These are phyloP conservation scores for Ctenoplectra terminalis DNA, from an alignment of 1,140 invertebrate genomes.

Conservation along the genomic window DNA sequence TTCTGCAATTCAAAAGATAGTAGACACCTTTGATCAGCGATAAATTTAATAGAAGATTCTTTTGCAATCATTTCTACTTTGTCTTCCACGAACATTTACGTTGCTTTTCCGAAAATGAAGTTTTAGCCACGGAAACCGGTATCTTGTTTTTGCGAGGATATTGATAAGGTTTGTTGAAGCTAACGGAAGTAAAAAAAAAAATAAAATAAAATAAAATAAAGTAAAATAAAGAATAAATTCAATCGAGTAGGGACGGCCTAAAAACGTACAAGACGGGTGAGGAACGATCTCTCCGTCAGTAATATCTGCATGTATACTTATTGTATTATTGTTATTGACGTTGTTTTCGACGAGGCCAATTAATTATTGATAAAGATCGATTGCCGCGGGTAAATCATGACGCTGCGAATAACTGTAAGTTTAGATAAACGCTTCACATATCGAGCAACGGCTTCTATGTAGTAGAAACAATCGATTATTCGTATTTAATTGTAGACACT, in stretches of 20 bases:
- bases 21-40: not conserved
- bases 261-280: slow-evolving; percentile 52
- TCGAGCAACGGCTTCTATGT: slow-evolving; percentile 3
- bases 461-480: not conserved
- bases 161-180: slow-evolving; percentile 27
- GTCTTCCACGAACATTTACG: not conserved
- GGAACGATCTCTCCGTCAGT: slow-evolving; percentile 19
- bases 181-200: not conserved
- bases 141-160: not conserved
- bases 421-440: slow-evolving; percentile 22
- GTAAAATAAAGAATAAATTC: slow-evolving; percentile 5
- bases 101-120: not conserved
- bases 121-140: not conserved
- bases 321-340: not conserved
- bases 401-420: not conserved
- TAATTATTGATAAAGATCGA: slow-evolving; percentile 1
- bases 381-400: too few relatives aligned
- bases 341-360: not conserved
- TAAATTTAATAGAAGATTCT: not conserved
- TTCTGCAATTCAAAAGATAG: not conserved
- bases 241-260: slow-evolving; percentile 72
- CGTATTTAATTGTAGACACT: slow-evolving; percentile 1
- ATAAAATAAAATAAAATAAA: not conserved
- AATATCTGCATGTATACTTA: slow-evolving; percentile 33
- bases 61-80: not conserved